phyloP scores from a whole-genome alignment of 1,140 invertebrate genomes.

The Patella vulgata region DNA sequence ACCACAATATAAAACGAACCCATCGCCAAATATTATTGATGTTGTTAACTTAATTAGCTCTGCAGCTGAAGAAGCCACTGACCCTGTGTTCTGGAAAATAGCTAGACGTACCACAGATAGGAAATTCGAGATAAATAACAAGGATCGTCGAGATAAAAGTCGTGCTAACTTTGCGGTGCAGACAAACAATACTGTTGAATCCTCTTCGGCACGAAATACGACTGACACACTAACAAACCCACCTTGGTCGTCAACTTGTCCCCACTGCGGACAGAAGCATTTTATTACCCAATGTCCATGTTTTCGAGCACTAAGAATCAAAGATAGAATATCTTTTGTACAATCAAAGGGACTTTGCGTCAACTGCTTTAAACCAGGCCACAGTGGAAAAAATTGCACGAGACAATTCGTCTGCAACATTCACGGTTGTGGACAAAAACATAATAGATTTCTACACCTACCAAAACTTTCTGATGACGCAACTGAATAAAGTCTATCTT shows the following conservation, averaged over 20 bases:
- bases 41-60: no score
- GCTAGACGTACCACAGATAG: not conserved
- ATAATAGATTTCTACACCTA: not conserved
- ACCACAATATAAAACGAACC: no score
- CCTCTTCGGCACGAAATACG: not conserved
- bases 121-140: not conserved
- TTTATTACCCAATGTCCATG: not conserved
- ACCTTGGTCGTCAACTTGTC: no score
- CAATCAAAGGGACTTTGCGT: constrained; percentile 4
- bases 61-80: no score
- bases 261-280: not conserved
- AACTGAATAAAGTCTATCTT: not conserved
- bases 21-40: no score
- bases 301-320: not conserved
- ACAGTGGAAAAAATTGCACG: not conserved
- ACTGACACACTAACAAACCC: no score
- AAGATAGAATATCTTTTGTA: constrained; percentile 3
- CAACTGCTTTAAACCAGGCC: constrained; percentile 6
- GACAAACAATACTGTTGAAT: not conserved
- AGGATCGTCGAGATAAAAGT: not conserved
- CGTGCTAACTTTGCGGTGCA: not conserved
- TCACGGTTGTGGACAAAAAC: not conserved
- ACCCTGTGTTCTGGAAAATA: no score
- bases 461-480: no score
- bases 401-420: not conserved